phyloP scores from a whole-genome alignment of 2,888 invertebrate species.

The Crocallis elinguaria region DNA sequence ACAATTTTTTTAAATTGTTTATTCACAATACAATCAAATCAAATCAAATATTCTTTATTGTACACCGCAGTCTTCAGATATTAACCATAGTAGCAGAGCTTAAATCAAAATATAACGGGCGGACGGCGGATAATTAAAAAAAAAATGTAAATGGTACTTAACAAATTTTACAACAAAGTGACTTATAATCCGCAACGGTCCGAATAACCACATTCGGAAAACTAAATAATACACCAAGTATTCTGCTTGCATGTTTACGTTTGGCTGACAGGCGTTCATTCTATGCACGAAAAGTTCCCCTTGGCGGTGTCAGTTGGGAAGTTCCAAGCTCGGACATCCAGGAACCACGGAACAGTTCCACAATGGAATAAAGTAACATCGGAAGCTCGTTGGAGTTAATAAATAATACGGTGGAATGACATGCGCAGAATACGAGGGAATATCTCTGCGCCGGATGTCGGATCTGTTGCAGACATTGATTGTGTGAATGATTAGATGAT shows the following conservation, averaged over 20 bases:
- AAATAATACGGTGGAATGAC: constrained; percentile 82
- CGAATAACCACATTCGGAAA: constrained; percentile 48
- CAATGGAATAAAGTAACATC: constrained; percentile 84
- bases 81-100: too few species aligned
- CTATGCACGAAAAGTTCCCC: constrained; percentile 82
- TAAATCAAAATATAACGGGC: too few species aligned
- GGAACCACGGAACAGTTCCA: constrained; percentile 73
- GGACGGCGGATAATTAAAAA: too few species aligned
- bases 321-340: constrained; percentile 77
- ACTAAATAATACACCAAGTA: constrained; percentile 70
- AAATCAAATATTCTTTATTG: too few species aligned
- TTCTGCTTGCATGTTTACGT: constrained; percentile 74
- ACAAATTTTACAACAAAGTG: constrained; percentile 6
- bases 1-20: too few species aligned
- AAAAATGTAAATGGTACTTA: not conserved
- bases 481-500: constrained; percentile 60
- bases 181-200: constrained; percentile 20
- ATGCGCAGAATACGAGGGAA: constrained; percentile 75
- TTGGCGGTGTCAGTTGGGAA: constrained; percentile 76
- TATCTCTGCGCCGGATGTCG: constrained; percentile 76
- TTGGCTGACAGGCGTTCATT: constrained; percentile 80
- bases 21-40: too few species aligned
- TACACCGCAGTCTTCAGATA: too few species aligned
- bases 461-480: constrained; percentile 49
- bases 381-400: constrained; percentile 84